phyloP scores from a whole-genome alignment of 2,888 invertebrate genomes.

The Drosophila ustulata region DNA sequence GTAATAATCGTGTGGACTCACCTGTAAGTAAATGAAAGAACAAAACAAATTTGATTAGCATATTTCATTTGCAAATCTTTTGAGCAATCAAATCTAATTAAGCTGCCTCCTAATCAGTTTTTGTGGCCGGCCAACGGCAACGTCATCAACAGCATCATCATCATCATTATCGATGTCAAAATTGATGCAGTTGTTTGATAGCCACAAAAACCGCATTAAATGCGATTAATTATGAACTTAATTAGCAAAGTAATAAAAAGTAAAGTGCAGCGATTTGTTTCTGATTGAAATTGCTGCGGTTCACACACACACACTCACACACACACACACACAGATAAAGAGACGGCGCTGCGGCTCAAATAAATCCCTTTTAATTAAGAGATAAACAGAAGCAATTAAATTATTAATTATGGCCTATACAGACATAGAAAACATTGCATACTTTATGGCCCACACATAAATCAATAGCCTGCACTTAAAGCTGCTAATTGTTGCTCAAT shows the following conservation, averaged over 20 bases:
- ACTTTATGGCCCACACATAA: slow-evolving; percentile 36
- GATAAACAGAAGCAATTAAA: slow-evolving; percentile 84
- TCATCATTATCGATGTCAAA: slow-evolving; percentile 18
- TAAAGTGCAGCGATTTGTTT: slow-evolving; percentile 66
- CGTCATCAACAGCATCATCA: slow-evolving; percentile 22
- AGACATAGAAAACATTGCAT: slow-evolving; percentile 24
- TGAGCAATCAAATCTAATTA: slow-evolving; percentile 79
- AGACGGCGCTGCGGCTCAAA: slow-evolving; percentile 48
- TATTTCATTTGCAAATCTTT: slow-evolving; percentile 66
- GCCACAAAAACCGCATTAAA: slow-evolving; percentile 62
- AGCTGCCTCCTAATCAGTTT: slow-evolving; percentile 67
- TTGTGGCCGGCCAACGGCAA: slow-evolving; percentile 49
- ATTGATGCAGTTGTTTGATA: slow-evolving; percentile 29
- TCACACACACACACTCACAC: not conserved
- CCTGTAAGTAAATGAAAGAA: slow-evolving; percentile 69
- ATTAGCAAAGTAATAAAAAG: slow-evolving; percentile 77
- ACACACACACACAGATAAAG: not conserved
- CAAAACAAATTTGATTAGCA: slow-evolving; percentile 52
- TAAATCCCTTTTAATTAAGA: slow-evolving; percentile 83
- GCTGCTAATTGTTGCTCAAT: slow-evolving; percentile 76
- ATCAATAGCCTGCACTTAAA: slow-evolving; percentile 72
- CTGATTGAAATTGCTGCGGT: slow-evolving; percentile 52
- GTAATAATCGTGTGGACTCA: slow-evolving; percentile 81
- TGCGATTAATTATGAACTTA: slow-evolving; percentile 78
- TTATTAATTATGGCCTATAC: slow-evolving; percentile 79